These are phyloP conservation scores for Eurois occulta DNA, from an alignment of 2,888 invertebrate genomes.

Conservation along the genomic window DNA sequence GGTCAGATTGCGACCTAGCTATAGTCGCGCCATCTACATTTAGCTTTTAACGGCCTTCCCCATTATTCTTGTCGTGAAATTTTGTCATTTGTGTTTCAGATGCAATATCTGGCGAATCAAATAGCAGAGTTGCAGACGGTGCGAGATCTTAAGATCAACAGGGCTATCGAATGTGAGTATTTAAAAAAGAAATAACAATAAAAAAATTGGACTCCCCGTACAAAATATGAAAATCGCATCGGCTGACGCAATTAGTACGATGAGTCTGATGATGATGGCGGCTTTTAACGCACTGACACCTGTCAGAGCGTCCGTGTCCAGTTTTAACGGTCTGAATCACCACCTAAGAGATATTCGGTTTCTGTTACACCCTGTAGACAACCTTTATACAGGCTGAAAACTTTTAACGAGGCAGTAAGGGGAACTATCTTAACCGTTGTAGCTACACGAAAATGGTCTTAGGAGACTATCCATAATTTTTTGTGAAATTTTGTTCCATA, in stretches of 20 bases:
- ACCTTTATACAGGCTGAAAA: not conserved
- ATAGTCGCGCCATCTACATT: not conserved
- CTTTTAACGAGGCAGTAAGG: too few species aligned
- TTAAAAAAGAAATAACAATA: not conserved
- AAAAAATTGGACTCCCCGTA: not conserved
- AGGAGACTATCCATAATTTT: too few species aligned
- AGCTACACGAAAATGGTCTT: too few species aligned
- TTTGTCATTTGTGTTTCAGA: slow-evolving; percentile 67
- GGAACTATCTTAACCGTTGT: too few species aligned
- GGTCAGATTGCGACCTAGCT: not conserved
- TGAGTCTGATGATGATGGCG: not conserved
- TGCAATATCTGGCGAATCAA: slow-evolving; percentile 84
- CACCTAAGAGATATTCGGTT: too few species aligned
- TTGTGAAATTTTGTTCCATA: too few species aligned
- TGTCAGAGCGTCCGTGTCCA: not conserved
- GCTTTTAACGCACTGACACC: not conserved
- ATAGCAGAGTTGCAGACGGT: slow-evolving; percentile 84
- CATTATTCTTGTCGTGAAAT: not conserved
- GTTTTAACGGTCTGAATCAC: too few species aligned
- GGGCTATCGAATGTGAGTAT: slow-evolving; percentile 87
- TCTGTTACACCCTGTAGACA: too few species aligned
- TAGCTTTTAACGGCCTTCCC: not conserved
- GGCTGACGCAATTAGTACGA: not conserved
- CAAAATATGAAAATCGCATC: not conserved
- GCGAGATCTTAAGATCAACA: slow-evolving; percentile 82